phyloP scores from a whole-genome alignment of 2,797 vertebrate genomes.

The Lepus townsendii region DNA sequence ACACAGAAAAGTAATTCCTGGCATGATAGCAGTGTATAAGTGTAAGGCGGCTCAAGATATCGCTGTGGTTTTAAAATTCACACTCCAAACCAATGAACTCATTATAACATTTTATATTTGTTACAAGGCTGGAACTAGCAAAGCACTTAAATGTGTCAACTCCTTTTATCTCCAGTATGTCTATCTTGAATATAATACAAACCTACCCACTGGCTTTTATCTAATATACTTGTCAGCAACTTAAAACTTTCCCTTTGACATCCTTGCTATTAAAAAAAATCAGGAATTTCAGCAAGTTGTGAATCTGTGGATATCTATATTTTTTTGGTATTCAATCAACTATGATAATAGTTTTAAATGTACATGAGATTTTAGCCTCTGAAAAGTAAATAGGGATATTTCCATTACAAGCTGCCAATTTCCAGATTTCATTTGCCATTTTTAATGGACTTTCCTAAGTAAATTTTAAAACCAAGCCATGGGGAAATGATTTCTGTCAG shows the following conservation, averaged over 20 bases:
- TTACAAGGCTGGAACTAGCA: conserved; percentile 50
- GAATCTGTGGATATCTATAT: background rate
- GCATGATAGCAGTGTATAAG: background rate
- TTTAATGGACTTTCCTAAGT: background rate
- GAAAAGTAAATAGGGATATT: background rate
- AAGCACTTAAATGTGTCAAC: conserved; percentile 24
- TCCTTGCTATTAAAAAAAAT: conserved; percentile 10
- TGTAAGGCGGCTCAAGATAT: background rate
- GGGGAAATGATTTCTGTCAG: background rate
- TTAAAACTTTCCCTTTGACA: conserved; percentile 17
- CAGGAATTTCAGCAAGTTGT: background rate
- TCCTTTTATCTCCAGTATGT: conserved; percentile 42
- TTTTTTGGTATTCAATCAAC: conserved; percentile 3
- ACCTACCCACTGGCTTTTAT: conserved; percentile 11
- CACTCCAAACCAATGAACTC: conserved; percentile 33
- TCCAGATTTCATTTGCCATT: background rate
- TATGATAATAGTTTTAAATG: conserved; percentile 2
- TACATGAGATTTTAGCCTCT: background rate
- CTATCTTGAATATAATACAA: conserved; percentile 33
- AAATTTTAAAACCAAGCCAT: background rate
- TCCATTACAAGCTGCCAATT: background rate
- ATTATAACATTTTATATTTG: conserved; percentile 58
- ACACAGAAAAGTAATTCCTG: background rate
- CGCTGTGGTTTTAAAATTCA: conserved; percentile 19
- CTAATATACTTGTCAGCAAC: background rate